These are phyloP conservation scores for Antheraea assamensis DNA, from an alignment of 2,888 invertebrate species.

Conservation along the genomic window DNA sequence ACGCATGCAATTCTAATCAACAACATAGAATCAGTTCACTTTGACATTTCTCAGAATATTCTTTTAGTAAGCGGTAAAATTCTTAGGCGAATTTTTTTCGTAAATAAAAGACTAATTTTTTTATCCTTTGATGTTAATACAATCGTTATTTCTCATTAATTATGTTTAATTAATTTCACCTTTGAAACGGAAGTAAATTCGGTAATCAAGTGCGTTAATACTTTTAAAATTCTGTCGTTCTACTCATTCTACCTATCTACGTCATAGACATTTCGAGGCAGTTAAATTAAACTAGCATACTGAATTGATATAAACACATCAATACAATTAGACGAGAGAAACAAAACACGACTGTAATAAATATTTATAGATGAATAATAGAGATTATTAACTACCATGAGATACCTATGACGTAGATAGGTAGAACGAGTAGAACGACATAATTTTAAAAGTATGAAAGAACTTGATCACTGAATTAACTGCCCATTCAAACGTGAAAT, in stretches of 20 bases:
- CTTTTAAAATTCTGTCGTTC: no score
- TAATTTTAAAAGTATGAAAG: not conserved
- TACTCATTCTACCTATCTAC: no score
- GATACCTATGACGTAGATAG: no score
- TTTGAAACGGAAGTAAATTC: slow-evolving; percentile 19
- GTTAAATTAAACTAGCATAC: no score
- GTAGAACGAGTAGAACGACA: no score
- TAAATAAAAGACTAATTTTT: not conserved
- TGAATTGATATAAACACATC: not conserved
- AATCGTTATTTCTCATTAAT: not conserved
- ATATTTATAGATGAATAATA: no score
- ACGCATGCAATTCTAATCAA: not conserved
- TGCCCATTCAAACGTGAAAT: not conserved
- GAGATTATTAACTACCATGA: no score
- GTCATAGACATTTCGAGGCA: no score
- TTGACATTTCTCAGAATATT: not conserved
- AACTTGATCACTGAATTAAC: slow-evolving; percentile 18
- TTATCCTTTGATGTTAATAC: slow-evolving; percentile 2
- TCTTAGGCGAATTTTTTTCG: not conserved
- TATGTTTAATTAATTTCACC: not conserved
- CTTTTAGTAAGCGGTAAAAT: not conserved
- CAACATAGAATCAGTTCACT: not conserved
- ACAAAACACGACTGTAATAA: no score
- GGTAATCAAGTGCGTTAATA: not conserved
- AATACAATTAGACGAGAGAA: not conserved